A percentile compares a stretch with the other conserved stretches of the same genome.
Evolutionary conservation across 2,888 invertebrate genomes (phyloP).

Genomic region (Cryptus armator): DNA sequence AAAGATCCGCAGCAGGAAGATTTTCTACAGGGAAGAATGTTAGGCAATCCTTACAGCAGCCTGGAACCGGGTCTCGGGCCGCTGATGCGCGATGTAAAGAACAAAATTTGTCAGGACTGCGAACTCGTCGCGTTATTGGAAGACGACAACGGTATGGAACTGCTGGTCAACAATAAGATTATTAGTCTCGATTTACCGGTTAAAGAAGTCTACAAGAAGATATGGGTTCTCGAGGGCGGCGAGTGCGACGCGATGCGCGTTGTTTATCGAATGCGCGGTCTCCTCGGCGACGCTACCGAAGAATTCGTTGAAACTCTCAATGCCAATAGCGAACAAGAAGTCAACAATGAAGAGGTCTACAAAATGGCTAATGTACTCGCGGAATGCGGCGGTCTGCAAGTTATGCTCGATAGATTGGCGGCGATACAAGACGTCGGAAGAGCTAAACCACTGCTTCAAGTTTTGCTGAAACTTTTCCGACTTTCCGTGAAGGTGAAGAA

Average conservation of each 20-base stretch:
- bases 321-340: slow-evolving; percentile 93
- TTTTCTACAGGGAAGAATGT: slow-evolving; percentile 97
- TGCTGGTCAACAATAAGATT: slow-evolving; percentile 98
- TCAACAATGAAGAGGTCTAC: slow-evolving; percentile 98
- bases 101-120: slow-evolving; percentile 99
- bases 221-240: slow-evolving; percentile 95
- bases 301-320: slow-evolving; percentile 98
- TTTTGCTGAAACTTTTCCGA: slow-evolving; percentile 95
- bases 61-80: slow-evolving; percentile 97
- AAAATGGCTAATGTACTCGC: slow-evolving; percentile 95
- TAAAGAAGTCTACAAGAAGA: slow-evolving; percentile 92
- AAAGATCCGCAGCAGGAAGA: slow-evolving; percentile 99
- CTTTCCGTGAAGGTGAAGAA: slow-evolving; percentile 96
- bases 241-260: slow-evolving; percentile 98
- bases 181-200: slow-evolving; percentile 98
- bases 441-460: slow-evolving; percentile 94
- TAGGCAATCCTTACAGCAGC: slow-evolving; percentile 99
- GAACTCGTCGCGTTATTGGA: slow-evolving; percentile 98
- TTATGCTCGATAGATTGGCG: slow-evolving; percentile 94
- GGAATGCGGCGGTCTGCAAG: slow-evolving; percentile 92
- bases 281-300: slow-evolving; percentile 99
- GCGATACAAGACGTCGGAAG: slow-evolving; percentile 94
- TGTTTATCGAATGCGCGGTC: slow-evolving; percentile 98
- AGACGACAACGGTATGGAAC: slow-evolving; percentile 99
- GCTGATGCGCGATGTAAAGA: slow-evolving; percentile 99